These are phyloP conservation scores for Scleropages formosus DNA, from an alignment of 2,797 vertebrate species.

Conservation along the genomic window DNA sequence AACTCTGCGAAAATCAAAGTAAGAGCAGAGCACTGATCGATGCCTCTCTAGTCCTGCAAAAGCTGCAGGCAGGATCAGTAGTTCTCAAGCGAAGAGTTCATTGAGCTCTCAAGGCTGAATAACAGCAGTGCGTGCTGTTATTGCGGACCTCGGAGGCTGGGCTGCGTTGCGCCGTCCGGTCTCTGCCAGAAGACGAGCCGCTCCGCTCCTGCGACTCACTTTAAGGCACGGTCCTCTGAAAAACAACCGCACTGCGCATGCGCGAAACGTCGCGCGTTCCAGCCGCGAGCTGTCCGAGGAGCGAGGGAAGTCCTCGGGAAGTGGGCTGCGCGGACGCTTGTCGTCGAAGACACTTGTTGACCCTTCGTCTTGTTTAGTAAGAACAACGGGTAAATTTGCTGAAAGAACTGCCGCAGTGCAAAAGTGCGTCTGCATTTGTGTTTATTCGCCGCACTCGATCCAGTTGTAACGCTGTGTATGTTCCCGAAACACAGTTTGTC, in stretches of 20 bases:
- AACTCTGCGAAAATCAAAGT: conserved; percentile 54
- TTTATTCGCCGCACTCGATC: too few species aligned
- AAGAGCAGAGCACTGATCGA: conserved; percentile 72
- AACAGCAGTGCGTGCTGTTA: conserved; percentile 78
- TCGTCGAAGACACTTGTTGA: too few species aligned
- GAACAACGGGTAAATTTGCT: too few species aligned
- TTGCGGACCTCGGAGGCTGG: conserved; percentile 53
- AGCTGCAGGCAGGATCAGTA: conserved; percentile 77
- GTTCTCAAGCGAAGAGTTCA: conserved; percentile 72
- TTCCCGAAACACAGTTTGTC: too few species aligned
- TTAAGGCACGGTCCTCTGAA: conserved; percentile 78
- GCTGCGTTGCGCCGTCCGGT: conserved; percentile 63
- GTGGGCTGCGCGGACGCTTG: too few species aligned
- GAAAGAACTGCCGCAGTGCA: too few species aligned
- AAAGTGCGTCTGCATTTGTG: too few species aligned
- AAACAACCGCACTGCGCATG: conserved; percentile 87
- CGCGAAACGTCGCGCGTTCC: conserved; percentile 61
- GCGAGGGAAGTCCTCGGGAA: too few species aligned
- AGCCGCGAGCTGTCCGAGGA: too few species aligned
- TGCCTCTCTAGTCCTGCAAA: conserved; percentile 72
- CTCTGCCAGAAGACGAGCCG: conserved; percentile 83
- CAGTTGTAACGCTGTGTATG: too few species aligned
- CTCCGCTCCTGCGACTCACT: conserved; percentile 74
- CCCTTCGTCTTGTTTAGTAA: too few species aligned
- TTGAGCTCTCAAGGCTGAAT: conserved; percentile 74